Conservation (phyloP, 2,888 invertebrate species). For the Drosophila lacicola region DNA sequence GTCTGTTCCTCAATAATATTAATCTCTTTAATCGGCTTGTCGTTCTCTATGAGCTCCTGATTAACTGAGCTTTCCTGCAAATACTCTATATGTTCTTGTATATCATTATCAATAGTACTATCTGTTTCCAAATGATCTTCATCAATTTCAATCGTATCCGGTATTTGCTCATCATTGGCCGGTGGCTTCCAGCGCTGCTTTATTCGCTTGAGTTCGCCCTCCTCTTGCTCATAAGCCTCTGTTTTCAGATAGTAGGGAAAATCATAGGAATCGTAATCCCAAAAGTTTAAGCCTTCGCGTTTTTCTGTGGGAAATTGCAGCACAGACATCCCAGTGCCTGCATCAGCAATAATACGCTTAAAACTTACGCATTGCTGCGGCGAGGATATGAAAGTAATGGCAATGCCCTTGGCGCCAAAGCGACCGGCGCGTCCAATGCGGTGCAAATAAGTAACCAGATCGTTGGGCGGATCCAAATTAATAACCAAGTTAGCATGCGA, state of each 20-base stretch:
- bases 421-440: slow-evolving; percentile 98
- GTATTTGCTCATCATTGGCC: neutral
- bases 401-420: slow-evolving; percentile 94
- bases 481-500: slow-evolving; percentile 96
- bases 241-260: slow-evolving; percentile 50
- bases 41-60: neutral
- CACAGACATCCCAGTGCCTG: slow-evolving; percentile 86
- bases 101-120: neutral
- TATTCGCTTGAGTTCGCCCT: slow-evolving; percentile 36
- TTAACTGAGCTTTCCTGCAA: neutral
- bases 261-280: slow-evolving; percentile 75
- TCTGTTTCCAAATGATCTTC: neutral
- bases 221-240: slow-evolving; percentile 17
- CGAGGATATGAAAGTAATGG: slow-evolving; percentile 90
- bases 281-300: slow-evolving; percentile 60
- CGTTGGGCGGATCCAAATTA: slow-evolving; percentile 94
- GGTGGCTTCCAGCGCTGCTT: slow-evolving; percentile 34
- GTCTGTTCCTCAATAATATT: neutral
- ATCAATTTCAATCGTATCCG: neutral
- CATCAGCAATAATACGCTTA: slow-evolving; percentile 86
- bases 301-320: slow-evolving; percentile 84
- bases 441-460: slow-evolving; percentile 95
- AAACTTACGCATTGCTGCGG: slow-evolving; percentile 88
- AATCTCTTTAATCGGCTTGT: neutral
- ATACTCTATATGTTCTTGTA: neutral